Conservation (phyloP, 2,797 vertebrate species). For the Gambelia wislizenii region DNA sequence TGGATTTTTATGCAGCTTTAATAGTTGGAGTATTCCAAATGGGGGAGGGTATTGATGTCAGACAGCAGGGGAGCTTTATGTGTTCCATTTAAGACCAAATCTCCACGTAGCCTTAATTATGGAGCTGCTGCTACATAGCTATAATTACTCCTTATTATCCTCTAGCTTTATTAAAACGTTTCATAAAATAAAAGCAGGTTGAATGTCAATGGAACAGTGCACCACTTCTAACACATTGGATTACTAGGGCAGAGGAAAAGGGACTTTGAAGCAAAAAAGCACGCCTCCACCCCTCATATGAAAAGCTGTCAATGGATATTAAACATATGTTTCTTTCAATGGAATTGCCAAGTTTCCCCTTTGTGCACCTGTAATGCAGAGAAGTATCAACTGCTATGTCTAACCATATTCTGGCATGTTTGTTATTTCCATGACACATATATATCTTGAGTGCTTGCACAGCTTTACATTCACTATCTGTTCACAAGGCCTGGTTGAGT, state of each 20-base stretch:
- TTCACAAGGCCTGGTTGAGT: background rate
- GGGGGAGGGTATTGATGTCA: constrained; percentile 52
- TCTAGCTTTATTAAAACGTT: constrained; percentile 68
- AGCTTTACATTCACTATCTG: constrained; percentile 18
- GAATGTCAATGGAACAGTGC: constrained; percentile 39
- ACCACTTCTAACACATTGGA: constrained; percentile 2
- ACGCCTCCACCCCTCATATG: background rate
- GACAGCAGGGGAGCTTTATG: constrained; percentile 74
- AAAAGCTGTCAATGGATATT: background rate
- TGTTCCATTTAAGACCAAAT: constrained; percentile 73
- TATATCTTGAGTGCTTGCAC: background rate
- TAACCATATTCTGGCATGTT: background rate
- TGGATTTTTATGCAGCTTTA: constrained; percentile 69
- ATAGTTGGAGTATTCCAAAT: constrained; percentile 73
- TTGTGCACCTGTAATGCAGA: background rate
- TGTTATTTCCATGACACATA: constrained; percentile 1
- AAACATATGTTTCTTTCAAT: background rate
- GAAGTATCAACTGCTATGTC: background rate
- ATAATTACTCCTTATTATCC: constrained; percentile 75
- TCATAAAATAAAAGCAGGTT: constrained; percentile 58
- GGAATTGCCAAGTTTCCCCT: constrained; percentile 3
- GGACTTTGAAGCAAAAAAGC: background rate
- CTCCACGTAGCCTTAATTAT: constrained; percentile 74
- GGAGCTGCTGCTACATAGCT: constrained; percentile 69
- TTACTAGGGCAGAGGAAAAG: background rate